Evolutionary conservation across 2,888 invertebrate species (phyloP).

Genomic region (Tetanocera ferruginea): DNA sequence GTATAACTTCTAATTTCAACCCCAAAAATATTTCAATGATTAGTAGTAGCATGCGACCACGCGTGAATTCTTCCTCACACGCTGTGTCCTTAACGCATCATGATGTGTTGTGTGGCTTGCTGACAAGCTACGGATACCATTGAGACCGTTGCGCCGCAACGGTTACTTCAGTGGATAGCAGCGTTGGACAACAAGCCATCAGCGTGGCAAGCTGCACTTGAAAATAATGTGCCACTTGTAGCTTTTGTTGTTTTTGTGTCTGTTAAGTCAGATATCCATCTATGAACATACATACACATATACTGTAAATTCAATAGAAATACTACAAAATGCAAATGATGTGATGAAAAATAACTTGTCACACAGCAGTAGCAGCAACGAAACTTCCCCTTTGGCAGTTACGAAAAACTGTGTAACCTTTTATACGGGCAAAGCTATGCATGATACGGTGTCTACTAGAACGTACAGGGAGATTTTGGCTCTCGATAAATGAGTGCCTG

Average conservation of each 20-base stretch:
- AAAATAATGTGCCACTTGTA: constrained; percentile 65
- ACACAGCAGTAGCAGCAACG: constrained; percentile 47
- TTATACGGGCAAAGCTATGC: no score
- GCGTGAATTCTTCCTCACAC: no score
- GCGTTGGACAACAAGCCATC: background rate
- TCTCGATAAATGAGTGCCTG: constrained; percentile 21
- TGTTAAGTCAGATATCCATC: constrained; percentile 24
- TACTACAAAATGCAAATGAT: constrained; percentile 59
- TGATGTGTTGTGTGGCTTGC: no score
- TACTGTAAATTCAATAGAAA: constrained; percentile 28
- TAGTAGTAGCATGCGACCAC: no score
- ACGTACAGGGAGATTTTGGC: background rate
- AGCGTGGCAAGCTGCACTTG: background rate
- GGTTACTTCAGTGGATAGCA: background rate
- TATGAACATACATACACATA: constrained; percentile 40
- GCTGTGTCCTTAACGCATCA: no score
- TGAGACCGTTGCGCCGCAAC: constrained; percentile 4
- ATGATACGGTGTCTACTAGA: background rate
- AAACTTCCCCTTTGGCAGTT: no score
- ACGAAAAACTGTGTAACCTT: no score
- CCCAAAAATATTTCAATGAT: no score
- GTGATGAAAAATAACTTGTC: constrained; percentile 64
- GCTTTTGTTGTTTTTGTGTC: constrained; percentile 48
- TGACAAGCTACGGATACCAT: background rate
- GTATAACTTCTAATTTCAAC: no score